Conservation (phyloP, 1,140 invertebrate species). For the Pararge aegeria region DNA sequence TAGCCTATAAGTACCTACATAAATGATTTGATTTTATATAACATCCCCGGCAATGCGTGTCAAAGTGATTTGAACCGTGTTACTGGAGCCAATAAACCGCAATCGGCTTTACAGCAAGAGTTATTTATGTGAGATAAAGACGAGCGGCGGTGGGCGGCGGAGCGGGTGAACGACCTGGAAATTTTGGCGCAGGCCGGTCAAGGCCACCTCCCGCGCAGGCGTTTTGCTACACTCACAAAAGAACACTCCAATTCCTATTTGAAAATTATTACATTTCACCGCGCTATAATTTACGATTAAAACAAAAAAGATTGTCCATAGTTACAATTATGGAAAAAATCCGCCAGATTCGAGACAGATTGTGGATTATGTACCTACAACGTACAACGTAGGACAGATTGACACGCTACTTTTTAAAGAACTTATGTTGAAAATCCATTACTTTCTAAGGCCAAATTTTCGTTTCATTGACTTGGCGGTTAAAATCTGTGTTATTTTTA, state of each 20-base stretch:
- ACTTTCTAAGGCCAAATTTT: too few species aligned
- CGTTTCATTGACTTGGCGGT: too few species aligned
- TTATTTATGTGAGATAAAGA: constrained; percentile 70
- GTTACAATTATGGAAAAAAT: too few species aligned
- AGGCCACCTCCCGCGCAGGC: constrained; percentile 68
- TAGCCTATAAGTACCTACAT: constrained; percentile 54
- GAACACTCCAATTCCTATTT: constrained; percentile 19
- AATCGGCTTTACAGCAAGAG: constrained; percentile 24
- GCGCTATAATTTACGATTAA: not conserved
- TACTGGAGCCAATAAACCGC: constrained; percentile 16
- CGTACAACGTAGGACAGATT: too few species aligned
- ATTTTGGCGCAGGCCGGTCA: constrained; percentile 78
- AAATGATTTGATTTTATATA: constrained; percentile 67
- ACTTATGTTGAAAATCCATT: too few species aligned
- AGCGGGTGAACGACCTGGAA: constrained; percentile 74
- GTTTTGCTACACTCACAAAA: constrained; percentile 38
- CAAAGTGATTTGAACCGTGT: constrained; percentile 33
- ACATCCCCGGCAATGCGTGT: constrained; percentile 29
- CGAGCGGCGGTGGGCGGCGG: constrained; percentile 62
- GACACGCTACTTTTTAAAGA: too few species aligned
- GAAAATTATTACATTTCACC: constrained; percentile 23
- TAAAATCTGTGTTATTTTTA: too few species aligned
- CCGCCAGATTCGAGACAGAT: too few species aligned
- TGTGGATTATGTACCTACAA: too few species aligned
- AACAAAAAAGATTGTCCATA: not conserved